Conservation (phyloP, 2,888 invertebrate species). For the Nycteola revayana region DNA sequence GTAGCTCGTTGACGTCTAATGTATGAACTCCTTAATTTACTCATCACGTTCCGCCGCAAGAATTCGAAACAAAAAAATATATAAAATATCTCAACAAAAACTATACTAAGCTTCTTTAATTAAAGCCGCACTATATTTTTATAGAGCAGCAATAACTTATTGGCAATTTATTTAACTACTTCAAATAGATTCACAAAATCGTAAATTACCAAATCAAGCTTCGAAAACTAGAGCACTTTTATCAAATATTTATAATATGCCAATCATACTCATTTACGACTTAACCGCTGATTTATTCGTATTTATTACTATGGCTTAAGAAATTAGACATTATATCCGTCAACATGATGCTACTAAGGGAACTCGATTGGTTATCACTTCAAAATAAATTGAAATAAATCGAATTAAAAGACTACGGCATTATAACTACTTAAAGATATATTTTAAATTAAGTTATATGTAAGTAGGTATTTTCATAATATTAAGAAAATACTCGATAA, state of each 20-base stretch:
- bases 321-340: constrained; percentile 44
- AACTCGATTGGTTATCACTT: constrained; percentile 17
- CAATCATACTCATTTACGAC: constrained; percentile 49
- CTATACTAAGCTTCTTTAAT: constrained; percentile 9
- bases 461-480: too few species aligned
- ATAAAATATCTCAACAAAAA: not conserved
- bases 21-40: constrained; percentile 1
- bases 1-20: constrained; percentile 22
- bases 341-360: constrained; percentile 12
- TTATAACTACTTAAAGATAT: too few species aligned
- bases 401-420: too few species aligned
- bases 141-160: constrained; percentile 19
- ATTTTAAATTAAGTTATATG: too few species aligned
- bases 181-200: constrained; percentile 33
- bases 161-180: constrained; percentile 31
- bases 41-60: not conserved
- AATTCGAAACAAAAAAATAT: not conserved
- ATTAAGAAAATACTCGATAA: too few species aligned
- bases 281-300: constrained; percentile 49
- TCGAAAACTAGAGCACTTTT: constrained; percentile 42
- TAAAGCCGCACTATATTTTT: constrained; percentile 17
- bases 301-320: constrained; percentile 33
- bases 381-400: too few species aligned
- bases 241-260: constrained; percentile 50
- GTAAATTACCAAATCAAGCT: constrained; percentile 41